Conservation (phyloP, 2,888 invertebrate genomes). For the Oeneis ivallda region DNA sequence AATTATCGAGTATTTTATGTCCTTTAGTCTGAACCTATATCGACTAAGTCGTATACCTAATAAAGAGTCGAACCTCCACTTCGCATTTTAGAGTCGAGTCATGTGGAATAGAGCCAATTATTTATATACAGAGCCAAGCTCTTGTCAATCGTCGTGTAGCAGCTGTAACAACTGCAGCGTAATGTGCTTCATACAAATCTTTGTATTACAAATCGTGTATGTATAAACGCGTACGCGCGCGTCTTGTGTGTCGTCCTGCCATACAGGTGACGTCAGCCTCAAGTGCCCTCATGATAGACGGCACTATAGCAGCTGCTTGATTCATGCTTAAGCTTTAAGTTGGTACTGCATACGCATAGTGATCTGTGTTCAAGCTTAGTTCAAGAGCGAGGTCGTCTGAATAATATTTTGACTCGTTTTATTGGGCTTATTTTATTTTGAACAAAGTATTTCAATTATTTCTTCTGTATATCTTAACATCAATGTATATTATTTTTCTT, state of each 20-base stretch:
- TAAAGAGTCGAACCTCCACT: no score
- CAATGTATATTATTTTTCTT: no score
- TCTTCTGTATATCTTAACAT: no score
- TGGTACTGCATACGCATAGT: background rate
- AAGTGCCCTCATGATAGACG: conserved; percentile 28
- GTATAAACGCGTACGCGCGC: background rate
- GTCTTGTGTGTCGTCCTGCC: background rate
- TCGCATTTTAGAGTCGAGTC: no score
- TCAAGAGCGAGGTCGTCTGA: background rate
- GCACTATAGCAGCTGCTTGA: conserved; percentile 6
- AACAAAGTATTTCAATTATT: no score
- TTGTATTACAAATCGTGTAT: background rate
- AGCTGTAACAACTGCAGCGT: no score
- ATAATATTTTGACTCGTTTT: background rate
- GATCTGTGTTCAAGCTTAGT: background rate
- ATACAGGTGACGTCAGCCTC: background rate
- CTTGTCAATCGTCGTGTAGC: no score
- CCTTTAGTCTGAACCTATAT: no score
- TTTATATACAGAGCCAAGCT: no score
- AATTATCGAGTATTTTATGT: no score
- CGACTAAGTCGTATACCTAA: no score
- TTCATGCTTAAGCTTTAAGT: background rate
- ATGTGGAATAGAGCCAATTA: no score
- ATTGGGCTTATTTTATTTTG: background rate
- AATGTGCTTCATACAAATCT: background rate